Evolutionary conservation across 1,140 invertebrate genomes (phyloP).

Genomic region (Pentalonia nigronervosa): DNA sequence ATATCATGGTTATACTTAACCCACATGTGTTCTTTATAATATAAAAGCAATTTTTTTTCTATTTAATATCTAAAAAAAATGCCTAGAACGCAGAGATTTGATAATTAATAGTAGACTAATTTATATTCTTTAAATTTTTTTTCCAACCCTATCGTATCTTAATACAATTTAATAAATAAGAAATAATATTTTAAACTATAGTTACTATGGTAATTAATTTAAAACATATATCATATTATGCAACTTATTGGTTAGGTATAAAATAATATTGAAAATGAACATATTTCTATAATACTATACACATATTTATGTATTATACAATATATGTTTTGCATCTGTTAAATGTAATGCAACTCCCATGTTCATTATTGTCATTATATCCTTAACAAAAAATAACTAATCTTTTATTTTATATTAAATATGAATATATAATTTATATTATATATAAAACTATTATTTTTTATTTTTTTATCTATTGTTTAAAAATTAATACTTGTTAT

Average conservation of each 20-base stretch:
- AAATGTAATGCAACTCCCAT: not conserved
- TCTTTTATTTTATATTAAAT: too few species aligned
- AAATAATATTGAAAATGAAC: not conserved
- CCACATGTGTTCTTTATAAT: not conserved
- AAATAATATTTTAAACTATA: not conserved
- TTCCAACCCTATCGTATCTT: not conserved
- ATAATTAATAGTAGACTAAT: not conserved
- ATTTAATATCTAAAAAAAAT: not conserved
- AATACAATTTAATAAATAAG: not conserved
- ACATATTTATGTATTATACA: not conserved
- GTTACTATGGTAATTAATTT: not conserved
- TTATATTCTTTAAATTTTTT: not conserved
- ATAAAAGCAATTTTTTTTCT: not conserved
- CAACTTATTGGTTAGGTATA: not conserved
- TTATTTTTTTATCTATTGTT: not conserved
- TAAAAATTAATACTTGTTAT: not conserved
- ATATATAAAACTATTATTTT: too few species aligned
- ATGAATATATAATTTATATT: too few species aligned
- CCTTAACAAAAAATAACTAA: not conserved
- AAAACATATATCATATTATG: not conserved
- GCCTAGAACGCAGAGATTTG: not conserved
- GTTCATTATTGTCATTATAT: not conserved
- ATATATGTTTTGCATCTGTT: not conserved
- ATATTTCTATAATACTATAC: not conserved
- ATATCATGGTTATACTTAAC: not conserved